A percentile compares a stretch with the other conserved stretches of the same genome.
Conservation (phyloP, 2,113 vertebrate genomes). For the Mustelus asterias region DNA sequence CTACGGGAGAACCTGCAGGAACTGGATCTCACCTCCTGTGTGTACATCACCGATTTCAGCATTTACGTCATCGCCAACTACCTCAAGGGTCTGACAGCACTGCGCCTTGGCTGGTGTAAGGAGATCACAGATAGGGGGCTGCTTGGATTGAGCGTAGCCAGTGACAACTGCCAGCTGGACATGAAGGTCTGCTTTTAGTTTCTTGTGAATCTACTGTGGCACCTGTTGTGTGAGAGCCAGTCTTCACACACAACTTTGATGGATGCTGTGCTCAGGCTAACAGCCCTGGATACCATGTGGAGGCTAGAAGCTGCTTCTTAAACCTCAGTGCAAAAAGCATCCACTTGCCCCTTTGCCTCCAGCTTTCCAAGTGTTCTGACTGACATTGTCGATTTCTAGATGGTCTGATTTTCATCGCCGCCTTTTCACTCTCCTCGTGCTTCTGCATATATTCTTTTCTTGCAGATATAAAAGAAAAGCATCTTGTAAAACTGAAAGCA, state of each 20-base stretch:
- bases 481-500: background rate
- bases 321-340: background rate
- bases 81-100: constrained; percentile 58
- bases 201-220: background rate
- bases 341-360: background rate
- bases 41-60: constrained; percentile 61
- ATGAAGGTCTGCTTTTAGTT: constrained; percentile 43
- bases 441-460: background rate
- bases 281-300: background rate
- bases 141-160: constrained; percentile 58
- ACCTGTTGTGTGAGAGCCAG: background rate
- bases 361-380: background rate
- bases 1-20: constrained; percentile 54
- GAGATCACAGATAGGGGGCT: constrained; percentile 71
- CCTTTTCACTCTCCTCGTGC: background rate
- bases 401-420: background rate
- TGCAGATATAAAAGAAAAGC: background rate
- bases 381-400: background rate
- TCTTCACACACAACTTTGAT: background rate
- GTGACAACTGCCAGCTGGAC: constrained; percentile 40
- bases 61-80: constrained; percentile 57
- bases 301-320: background rate
- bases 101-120: constrained; percentile 69
- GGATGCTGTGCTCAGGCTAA: too few relatives aligned
- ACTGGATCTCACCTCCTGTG: constrained; percentile 69